Conservation (phyloP, 2,113 vertebrate genomes). For the Odocoileus virginianus region DNA sequence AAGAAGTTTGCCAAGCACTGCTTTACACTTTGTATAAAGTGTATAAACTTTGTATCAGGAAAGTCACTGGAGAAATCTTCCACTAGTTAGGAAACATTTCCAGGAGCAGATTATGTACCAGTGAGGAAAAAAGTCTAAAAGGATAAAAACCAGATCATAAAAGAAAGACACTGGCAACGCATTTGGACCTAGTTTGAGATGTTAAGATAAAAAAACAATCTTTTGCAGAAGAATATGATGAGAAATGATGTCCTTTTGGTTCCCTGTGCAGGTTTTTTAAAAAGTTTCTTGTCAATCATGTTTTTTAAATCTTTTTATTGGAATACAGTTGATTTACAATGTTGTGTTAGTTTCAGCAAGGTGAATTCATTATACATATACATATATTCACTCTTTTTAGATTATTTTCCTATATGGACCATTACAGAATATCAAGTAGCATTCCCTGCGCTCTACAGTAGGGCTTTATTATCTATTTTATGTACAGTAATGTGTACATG, state of each 20-base stretch:
- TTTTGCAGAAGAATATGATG: background rate
- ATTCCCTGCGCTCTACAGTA: background rate
- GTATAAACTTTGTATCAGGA: background rate
- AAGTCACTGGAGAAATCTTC: background rate
- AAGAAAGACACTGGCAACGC: background rate
- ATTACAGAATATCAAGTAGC: background rate
- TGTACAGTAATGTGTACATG: background rate
- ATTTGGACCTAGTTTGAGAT: background rate
- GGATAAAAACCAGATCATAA: background rate
- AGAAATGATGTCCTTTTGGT: background rate
- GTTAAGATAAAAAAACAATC: background rate
- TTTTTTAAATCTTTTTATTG: background rate
- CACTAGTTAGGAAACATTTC: background rate
- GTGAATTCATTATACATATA: background rate
- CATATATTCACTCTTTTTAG: background rate
- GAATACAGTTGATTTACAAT: background rate
- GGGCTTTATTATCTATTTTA: background rate
- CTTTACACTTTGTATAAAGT: background rate
- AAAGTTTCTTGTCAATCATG: background rate
- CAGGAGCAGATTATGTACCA: background rate
- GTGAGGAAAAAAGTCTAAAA: background rate
- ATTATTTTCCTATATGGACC: background rate
- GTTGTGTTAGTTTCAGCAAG: background rate
- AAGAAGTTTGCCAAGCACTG: slow-evolving; percentile 27
- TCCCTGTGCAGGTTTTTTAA: background rate